Conservation (phyloP, 2,113 vertebrate genomes). For the Atractosteus spatula region DNA sequence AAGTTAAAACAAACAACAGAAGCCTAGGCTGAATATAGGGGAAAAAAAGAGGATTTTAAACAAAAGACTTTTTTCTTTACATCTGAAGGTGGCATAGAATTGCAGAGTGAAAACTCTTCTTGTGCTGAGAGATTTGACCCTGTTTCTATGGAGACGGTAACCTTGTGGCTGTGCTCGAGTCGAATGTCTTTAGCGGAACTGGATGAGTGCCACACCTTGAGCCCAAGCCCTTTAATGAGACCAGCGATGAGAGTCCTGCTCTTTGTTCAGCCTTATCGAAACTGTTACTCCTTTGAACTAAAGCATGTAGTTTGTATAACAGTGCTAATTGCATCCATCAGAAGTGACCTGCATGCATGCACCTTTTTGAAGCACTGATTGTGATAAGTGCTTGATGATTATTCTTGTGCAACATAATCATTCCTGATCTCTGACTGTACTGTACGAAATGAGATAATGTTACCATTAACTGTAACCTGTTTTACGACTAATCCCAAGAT, state of each 20-base stretch:
- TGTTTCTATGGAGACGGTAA: slow-evolving; percentile 9
- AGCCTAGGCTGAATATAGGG: no score
- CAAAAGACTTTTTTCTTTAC: no score
- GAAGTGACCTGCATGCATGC: not conserved
- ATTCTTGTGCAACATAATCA: no score
- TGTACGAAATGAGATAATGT: no score
- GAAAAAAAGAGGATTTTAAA: not conserved
- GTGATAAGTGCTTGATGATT: no score
- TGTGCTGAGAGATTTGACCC: not conserved
- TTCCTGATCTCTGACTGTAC: no score
- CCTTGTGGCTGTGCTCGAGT: slow-evolving; percentile 1
- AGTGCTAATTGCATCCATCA: not conserved
- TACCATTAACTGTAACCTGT: no score
- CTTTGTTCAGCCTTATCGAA: not conserved
- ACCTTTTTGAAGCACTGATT: not conserved
- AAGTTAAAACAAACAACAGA: no score
- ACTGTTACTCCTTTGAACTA: not conserved
- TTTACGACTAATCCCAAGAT: no score
- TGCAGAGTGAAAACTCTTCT: no score
- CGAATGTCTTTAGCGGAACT: no score
- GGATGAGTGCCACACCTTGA: not conserved
- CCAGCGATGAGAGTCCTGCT: not conserved
- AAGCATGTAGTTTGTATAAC: not conserved
- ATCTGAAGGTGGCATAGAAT: no score
- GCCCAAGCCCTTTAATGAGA: not conserved